Base-by-base conservation (phyloP, 2,888 invertebrate species). In the Beris chalybata region DNA sequence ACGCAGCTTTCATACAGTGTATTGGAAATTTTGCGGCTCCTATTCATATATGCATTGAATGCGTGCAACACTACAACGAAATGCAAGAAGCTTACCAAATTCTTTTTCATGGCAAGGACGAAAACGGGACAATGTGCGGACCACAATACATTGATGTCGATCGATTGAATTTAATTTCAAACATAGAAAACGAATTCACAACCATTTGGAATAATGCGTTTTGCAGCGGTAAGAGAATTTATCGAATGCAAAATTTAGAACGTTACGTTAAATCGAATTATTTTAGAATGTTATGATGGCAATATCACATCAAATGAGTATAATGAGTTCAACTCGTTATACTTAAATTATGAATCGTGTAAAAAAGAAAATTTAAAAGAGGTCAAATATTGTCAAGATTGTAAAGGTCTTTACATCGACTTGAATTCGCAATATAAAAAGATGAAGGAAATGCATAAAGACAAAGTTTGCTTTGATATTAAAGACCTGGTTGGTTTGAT, bases 381-480 rank as follows among this genome's bases (percentile, higher is more conserved):
- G 7, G 38, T 44, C 45, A 4, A 32, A 13, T 31, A 57, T 22
- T 68, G 68, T 15, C 11, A 2, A 13, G 0, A 13, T 3, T 68
- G 68, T 47, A 43, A 55, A 15, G 22, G 22, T 1, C 1, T 1
- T n/a, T 68, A 68, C 54, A 1, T 22, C 0, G 30, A 13, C 9
- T 44, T 66, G 4, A 68, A 68, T 59, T 11, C 1, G 4, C 5
- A 58, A 13, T 68, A 55, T 47, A 32, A 64, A 13, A 50, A 44
- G 4, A 22, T 68, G 3, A 45, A 38, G 32, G n/a, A 38, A n/a
- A 43, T 13, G n/a, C 22, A 54, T 52, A 38, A 64, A 12, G 29
- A 57, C 11, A 38, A 43, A 48, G 29, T 68, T 5, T 68, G 68
- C 43, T 68, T 66, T 52, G 68, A 68, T 59, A 13, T 68, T 15